phyloP scores from a whole-genome alignment of 2,888 invertebrate genomes.

The Nipponacmea schrenckii region DNA sequence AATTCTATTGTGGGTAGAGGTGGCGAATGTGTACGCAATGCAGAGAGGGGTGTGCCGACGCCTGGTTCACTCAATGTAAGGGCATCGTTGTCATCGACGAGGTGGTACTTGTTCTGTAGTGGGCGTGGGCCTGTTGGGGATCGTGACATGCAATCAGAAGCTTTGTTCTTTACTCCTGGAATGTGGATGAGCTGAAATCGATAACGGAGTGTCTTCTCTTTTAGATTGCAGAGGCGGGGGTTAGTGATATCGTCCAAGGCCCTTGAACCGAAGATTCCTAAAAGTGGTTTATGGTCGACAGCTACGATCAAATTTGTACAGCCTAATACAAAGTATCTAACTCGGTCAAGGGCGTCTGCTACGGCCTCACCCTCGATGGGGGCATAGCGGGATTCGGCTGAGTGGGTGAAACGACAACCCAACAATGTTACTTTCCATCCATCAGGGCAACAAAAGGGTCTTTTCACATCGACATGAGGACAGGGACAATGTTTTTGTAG shows the following conservation, averaged over 20 bases:
- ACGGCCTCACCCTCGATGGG: constrained; percentile 17
- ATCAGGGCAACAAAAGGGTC: constrained; percentile 3
- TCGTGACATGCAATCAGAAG: constrained; percentile 25
- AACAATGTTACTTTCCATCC: constrained; percentile 23
- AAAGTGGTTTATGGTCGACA: constrained; percentile 14
- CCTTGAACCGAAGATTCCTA: constrained; percentile 1
- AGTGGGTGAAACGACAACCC: constrained; percentile 22
- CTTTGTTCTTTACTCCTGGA: constrained; percentile 15
- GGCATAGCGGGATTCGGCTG: constrained; percentile 17
- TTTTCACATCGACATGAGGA: background rate
- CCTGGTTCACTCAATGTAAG: background rate
- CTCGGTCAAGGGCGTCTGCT: constrained; percentile 16
- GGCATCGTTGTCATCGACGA: background rate
- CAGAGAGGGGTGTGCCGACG: background rate
- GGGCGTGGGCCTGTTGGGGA: constrained; percentile 20
- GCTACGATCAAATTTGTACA: constrained; percentile 16
- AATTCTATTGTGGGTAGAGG: background rate
- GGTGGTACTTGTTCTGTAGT: background rate
- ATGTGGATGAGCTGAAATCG: constrained; percentile 24
- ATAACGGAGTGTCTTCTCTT: constrained; percentile 32
- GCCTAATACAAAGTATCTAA: constrained; percentile 17
- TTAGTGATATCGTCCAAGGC: constrained; percentile 15
- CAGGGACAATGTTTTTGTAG: background rate
- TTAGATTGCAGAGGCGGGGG: constrained; percentile 29
- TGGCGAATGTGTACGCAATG: background rate